A percentile compares a stretch with the other conserved stretches of the same genome.
phyloP scores from a whole-genome alignment of 2,797 vertebrate genomes.

The Poeciliopsis gracilis region DNA sequence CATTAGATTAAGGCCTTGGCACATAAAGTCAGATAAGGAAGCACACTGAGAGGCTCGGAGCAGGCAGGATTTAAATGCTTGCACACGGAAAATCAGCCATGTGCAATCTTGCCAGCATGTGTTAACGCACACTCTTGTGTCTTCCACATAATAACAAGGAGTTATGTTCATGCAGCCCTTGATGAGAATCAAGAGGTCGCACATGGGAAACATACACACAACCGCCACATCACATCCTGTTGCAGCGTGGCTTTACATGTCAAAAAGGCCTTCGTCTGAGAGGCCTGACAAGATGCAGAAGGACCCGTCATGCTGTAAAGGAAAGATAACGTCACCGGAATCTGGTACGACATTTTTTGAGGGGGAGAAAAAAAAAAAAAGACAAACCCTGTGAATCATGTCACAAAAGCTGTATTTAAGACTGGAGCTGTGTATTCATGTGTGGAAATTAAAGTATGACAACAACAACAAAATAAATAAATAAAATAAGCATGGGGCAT shows the following conservation, averaged over 20 bases:
- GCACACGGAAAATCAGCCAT: background rate
- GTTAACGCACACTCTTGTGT: background rate
- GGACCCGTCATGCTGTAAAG: conserved; percentile 70
- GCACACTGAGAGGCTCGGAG: background rate
- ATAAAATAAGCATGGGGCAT: conserved; percentile 17
- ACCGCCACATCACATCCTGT: conserved; percentile 57
- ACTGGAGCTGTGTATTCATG: conserved; percentile 55
- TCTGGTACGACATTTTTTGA: conserved; percentile 65
- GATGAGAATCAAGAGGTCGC: conserved; percentile 51
- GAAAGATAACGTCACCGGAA: conserved; percentile 73
- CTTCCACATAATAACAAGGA: background rate
- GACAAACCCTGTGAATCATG: conserved; percentile 34
- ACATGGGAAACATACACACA: conserved; percentile 25
- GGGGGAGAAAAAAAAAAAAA: background rate
- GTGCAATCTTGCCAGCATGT: background rate
- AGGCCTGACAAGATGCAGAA: conserved; percentile 71
- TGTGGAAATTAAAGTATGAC: conserved; percentile 60
- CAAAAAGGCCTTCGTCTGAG: conserved; percentile 58
- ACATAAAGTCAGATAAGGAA: conserved; percentile 12
- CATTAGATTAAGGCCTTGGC: conserved; percentile 24
- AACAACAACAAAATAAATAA: background rate
- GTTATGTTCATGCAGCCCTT: conserved; percentile 19
- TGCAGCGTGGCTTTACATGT: conserved; percentile 57
- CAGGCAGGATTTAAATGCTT: background rate
- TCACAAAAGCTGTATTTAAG: conserved; percentile 58